phyloP scores from a whole-genome alignment of 2,113 vertebrate genomes.

The Archocentrus centrarchus region DNA sequence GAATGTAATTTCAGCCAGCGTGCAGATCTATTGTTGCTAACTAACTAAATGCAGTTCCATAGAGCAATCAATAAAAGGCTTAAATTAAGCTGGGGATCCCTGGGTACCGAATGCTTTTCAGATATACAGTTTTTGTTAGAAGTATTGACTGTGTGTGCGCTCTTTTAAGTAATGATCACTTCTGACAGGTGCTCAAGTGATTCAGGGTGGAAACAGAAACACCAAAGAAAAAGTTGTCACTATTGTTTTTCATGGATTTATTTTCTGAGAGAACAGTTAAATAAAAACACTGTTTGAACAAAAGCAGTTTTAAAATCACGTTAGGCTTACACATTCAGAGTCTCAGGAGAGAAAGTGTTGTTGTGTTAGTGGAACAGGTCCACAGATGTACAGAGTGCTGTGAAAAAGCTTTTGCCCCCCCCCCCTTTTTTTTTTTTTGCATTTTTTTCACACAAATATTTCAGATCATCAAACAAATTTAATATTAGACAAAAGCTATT shows the following conservation, averaged over 20 bases:
- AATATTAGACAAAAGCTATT: background rate
- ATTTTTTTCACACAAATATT: background rate
- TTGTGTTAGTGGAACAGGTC: background rate
- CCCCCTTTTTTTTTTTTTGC: background rate
- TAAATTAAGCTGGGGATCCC: slow-evolving; percentile 27
- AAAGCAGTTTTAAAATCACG: background rate
- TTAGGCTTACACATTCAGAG: background rate
- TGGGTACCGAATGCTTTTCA: slow-evolving; percentile 9
- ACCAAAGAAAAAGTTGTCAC: background rate
- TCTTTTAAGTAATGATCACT: slow-evolving; percentile 10
- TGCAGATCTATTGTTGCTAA: slow-evolving; percentile 41
- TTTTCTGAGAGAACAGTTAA: background rate
- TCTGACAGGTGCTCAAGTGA: background rate
- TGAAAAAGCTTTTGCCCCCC: background rate
- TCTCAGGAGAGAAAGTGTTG: slow-evolving; percentile 20
- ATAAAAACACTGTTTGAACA: background rate
- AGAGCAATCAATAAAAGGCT: slow-evolving; percentile 48
- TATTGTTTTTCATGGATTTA: background rate
- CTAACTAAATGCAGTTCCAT: slow-evolving; percentile 42
- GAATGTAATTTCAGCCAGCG: slow-evolving; percentile 30
- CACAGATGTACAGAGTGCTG: background rate
- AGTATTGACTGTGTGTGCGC: background rate
- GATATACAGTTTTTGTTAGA: slow-evolving; percentile 26
- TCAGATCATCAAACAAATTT: slow-evolving; percentile 4
- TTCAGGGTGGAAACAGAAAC: background rate